Base-by-base conservation (phyloP, 2,113 vertebrate genomes). In the Pachypanchax playfairii region DNA sequence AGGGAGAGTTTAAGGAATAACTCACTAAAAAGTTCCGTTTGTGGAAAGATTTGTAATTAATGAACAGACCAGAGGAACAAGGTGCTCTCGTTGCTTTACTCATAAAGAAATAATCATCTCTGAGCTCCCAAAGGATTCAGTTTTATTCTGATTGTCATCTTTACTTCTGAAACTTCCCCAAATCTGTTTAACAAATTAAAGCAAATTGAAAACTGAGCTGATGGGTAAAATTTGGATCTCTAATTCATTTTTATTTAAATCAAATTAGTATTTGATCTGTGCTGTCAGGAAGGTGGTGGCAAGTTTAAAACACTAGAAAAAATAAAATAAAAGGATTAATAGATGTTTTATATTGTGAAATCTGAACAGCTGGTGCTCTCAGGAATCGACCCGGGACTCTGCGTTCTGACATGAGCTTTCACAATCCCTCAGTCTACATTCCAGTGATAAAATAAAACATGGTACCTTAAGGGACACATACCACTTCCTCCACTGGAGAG, bases 321-420 rank as follows among this genome's bases (percentile, higher is more conserved):
- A n/a, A n/a, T 31, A 2, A 31, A 3, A 31, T 31, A 31, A 31
- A 53, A 71, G 22, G 70, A 65, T 49, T 36, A 48, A n/a, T n/a
- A n/a, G n/a, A n/a, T n/a, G n/a, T n/a, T n/a, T n/a, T n/a, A n/a
- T n/a, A n/a, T n/a, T n/a, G n/a, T n/a, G n/a, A n/a, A 33, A 44
- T 54, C 33, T 18, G 28, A 68, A 64, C 82, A 83, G 82, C 75
- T 86, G 84, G 12, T 47, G 33, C 56, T 67, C 50, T 68, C 52
- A 47, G 28, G 65, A 57, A 18, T 28, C 46, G 65, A 24, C 47
- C 38, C 29, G 49, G 35, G 54, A 53, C 64, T 21, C 43, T 67
- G 47, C 58, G 58, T 76, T 75, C 69, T 63, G 64, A 89, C 67
- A 84, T 88, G 87, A 79, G 79, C 58, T 10, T 35, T 4, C 70